A percentile compares a stretch with the other conserved stretches of the same genome.
Conservation (phyloP, 2,888 invertebrate genomes). For the Ochlodes sylvanus region DNA sequence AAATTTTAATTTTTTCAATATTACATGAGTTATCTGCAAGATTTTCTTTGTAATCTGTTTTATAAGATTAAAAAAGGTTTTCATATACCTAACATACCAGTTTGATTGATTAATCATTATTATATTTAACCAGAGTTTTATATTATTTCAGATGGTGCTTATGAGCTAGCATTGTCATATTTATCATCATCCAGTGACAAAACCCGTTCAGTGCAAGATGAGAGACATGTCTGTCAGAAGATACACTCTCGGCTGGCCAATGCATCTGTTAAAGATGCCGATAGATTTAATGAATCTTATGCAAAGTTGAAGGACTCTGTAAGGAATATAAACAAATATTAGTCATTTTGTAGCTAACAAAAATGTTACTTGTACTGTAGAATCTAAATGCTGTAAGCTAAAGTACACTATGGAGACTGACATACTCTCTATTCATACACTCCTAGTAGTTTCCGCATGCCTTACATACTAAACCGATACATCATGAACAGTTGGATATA, state of each 20-base stretch:
- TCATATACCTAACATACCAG: not conserved
- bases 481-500: too few relatives aligned
- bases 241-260: slow-evolving; percentile 65
- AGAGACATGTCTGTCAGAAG: slow-evolving; percentile 72
- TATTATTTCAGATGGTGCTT: slow-evolving; percentile 68
- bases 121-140: too few relatives aligned
- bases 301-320: slow-evolving; percentile 76
- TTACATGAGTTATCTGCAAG: slow-evolving; percentile 60
- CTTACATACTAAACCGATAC: too few relatives aligned
- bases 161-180: slow-evolving; percentile 77
- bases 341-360: too few relatives aligned
- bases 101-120: not conserved
- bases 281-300: slow-evolving; percentile 78
- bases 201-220: slow-evolving; percentile 62
- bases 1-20: slow-evolving; percentile 30
- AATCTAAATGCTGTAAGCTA: too few relatives aligned
- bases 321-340: slow-evolving; percentile 45
- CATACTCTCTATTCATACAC: too few relatives aligned
- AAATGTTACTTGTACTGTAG: too few relatives aligned
- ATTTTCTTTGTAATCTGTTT: slow-evolving; percentile 39
- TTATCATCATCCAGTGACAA: slow-evolving; percentile 69
- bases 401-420: too few relatives aligned
- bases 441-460: too few relatives aligned
- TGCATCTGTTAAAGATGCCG: slow-evolving; percentile 67
- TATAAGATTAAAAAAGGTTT: slow-evolving; percentile 35